A percentile compares a stretch with the other conserved stretches of the same genome.
Evolutionary conservation across 2,797 vertebrate species (phyloP).

Genomic region (Nasua narica): DNA sequence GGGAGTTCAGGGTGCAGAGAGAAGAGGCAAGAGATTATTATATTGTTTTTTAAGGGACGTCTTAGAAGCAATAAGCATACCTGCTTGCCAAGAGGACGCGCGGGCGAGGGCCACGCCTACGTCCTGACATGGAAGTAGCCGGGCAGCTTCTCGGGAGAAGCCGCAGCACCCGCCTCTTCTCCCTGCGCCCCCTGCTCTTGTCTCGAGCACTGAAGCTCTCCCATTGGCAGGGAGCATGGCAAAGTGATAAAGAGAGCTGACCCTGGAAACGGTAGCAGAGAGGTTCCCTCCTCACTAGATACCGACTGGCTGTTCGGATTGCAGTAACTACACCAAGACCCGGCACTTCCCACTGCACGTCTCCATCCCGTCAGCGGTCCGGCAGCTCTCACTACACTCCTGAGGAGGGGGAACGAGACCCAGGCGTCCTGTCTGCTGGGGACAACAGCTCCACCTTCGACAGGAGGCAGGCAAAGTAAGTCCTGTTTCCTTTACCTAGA

Average conservation of each 20-base stretch:
- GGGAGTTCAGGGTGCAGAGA: neutral
- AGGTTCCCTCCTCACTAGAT: neutral
- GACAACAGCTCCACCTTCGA: neutral
- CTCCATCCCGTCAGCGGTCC: neutral
- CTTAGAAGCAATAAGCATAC: slow-evolving; percentile 8
- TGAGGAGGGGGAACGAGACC: neutral
- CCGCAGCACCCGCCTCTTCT: neutral
- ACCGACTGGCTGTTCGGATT: neutral
- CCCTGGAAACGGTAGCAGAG: neutral
- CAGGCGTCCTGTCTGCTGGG: neutral
- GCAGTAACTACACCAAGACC: neutral
- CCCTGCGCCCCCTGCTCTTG: neutral
- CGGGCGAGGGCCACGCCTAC: neutral
- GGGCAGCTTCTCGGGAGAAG: neutral
- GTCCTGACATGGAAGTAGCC: neutral
- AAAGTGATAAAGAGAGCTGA: neutral
- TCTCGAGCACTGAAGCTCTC: neutral
- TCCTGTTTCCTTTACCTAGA: neutral
- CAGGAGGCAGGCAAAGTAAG: neutral
- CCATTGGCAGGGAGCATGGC: neutral
- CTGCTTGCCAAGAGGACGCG: neutral
- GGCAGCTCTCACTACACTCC: neutral
- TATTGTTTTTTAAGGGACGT: slow-evolving; percentile 15
- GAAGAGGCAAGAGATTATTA: neutral
- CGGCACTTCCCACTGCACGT: neutral